Base-by-base conservation (phyloP, 1,140 invertebrate genomes). In the Heliothis virescens region DNA sequence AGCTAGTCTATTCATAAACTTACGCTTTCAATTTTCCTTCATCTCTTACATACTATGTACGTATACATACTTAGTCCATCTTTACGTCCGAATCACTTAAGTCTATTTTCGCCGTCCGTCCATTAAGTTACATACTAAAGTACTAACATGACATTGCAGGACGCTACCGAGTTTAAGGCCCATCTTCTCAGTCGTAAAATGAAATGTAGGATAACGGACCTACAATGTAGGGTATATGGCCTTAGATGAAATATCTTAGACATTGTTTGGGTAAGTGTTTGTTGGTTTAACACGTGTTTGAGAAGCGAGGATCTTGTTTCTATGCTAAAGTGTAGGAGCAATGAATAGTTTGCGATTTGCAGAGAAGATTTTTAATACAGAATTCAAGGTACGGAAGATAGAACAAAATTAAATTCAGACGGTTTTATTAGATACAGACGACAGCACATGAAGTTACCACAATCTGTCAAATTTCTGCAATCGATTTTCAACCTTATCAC, bases 201-300 rank as follows among this genome's bases (percentile, higher is more conserved):
- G 29, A 62, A 62, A 62, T 34, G 60, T 62, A 62, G 60, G 29
- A 62, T 60, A 10, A 26, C 18, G 57, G 21, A 29, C 26, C 53
- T 62, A 55, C 53, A 55, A 55, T 55, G 53, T 55, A 55, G 60
- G 21, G 13, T 34, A 15, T 3, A 62, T 15, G 13, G 59, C 7
- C 34, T 34, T 41, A 60, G 13, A 60, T 29, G 59, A 60, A 60
- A 60, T 29, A 60, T 29, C 21, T 60, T 12, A 60, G 59, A 60
- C 59, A 60, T 60, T 60, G 59, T 34, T 29, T 29, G 2, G 3
- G 10, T 26, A 13, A 15, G 11, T 41, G 21, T 13, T 60, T 2
- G 59, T 29, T 60, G 2, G 13, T 10, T 60, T 60, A 16, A 55
- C 53, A 55, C 12, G 15, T 13, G 59, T 60, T 21, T 34, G 13